Percentiles rank a stretch among this genome's conserved stretches.
These are phyloP conservation scores for Metalampra italica DNA, from an alignment of 2,888 invertebrate genomes.

Conservation along the genomic window DNA sequence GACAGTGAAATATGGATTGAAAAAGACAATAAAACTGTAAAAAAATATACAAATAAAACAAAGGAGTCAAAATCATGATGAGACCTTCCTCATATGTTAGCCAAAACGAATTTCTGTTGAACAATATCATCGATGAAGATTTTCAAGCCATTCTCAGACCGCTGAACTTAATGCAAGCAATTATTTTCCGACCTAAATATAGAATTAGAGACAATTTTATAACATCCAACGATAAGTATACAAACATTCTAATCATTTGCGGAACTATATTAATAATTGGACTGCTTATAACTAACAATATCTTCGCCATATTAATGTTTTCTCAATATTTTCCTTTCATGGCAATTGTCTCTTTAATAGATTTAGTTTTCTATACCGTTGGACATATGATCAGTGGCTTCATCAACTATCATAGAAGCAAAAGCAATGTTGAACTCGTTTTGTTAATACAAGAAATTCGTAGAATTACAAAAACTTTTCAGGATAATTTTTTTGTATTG, in stretches of 20 bases:
- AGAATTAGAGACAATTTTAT: constrained; percentile 14
- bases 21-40: neutral
- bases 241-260: neutral
- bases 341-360: too few species aligned
- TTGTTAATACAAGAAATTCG: neutral
- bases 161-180: constrained; percentile 13
- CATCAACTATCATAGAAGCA: neutral
- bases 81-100: neutral
- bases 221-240: constrained; percentile 5
- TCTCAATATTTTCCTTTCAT: too few species aligned
- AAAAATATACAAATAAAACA: neutral
- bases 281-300: neutral
- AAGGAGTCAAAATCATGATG: neutral
- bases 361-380: too few species aligned
- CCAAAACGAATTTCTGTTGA: constrained; percentile 4
- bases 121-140: constrained; percentile 14
- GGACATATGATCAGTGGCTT: too few species aligned
- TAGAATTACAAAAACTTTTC: too few species aligned
- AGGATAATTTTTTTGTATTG: too few species aligned
- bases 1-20: neutral
- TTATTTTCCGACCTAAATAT: constrained; percentile 14
- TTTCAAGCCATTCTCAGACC: constrained; percentile 16
- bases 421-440: too few species aligned
- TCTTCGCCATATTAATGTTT: too few species aligned
- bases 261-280: neutral